A percentile compares a stretch with the other conserved stretches of the same genome.
Conservation (phyloP, 2,797 vertebrate genomes). For the Neosilurus hyrtlii region DNA sequence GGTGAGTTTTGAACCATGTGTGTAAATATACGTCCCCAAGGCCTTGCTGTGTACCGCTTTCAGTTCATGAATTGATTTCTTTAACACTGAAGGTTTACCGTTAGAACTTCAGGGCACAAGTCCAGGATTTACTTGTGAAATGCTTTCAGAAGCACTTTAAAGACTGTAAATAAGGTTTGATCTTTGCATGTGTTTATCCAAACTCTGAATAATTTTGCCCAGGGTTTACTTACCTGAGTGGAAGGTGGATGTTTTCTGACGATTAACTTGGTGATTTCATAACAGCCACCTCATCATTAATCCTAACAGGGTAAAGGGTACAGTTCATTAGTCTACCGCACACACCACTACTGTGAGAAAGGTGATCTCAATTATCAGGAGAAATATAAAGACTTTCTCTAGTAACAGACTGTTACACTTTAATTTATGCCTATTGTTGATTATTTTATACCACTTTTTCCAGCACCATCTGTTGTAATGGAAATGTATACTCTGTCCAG, state of each 20-base stretch:
- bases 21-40: constrained; percentile 13
- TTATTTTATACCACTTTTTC: background rate
- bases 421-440: background rate
- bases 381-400: background rate
- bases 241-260: constrained; percentile 5
- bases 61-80: constrained; percentile 26
- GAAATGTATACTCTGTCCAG: background rate
- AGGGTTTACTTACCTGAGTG: background rate
- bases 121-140: constrained; percentile 5
- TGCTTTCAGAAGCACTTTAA: constrained; percentile 4
- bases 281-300: background rate
- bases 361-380: background rate
- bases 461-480: no score
- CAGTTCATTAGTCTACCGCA: background rate
- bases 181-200: background rate
- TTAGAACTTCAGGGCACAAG: constrained; percentile 25
- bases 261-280: background rate
- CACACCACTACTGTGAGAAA: background rate
- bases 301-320: background rate
- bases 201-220: background rate
- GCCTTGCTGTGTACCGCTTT: constrained; percentile 22
- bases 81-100: constrained; percentile 21
- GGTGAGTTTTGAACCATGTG: constrained; percentile 25
- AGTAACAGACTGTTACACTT: background rate
- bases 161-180: background rate